A percentile compares a stretch with the other conserved stretches of the same genome.
Evolutionary conservation across 2,888 invertebrate species (phyloP).

Genomic region (Ommatoiulus sabulosus): DNA sequence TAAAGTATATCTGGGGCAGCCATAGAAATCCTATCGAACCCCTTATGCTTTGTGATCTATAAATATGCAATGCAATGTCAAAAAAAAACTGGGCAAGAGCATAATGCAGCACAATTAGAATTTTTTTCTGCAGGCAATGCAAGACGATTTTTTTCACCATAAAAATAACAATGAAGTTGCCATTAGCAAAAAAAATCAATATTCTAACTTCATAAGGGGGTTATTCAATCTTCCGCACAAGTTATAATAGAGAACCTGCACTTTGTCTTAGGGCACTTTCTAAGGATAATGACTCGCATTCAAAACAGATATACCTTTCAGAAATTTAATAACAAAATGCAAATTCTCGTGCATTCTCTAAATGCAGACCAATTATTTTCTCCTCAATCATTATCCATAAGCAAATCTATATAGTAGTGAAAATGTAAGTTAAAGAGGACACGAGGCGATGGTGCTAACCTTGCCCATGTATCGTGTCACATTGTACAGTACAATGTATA

Average conservation of each 20-base stretch:
- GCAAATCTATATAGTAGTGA: background rate
- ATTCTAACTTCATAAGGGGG: background rate
- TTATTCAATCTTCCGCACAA: background rate
- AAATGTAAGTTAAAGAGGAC: background rate
- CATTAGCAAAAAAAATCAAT: slow-evolving; percentile 25
- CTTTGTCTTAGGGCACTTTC: background rate
- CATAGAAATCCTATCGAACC: too few relatives aligned
- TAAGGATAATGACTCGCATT: slow-evolving; percentile 1
- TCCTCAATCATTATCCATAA: background rate
- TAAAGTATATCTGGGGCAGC: too few relatives aligned
- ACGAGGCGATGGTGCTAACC: background rate
- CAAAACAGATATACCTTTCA: slow-evolving; percentile 2
- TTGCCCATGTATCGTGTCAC: background rate
- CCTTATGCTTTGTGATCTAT: too few relatives aligned
- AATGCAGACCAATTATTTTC: background rate
- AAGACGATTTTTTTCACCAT: background rate
- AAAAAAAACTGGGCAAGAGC: background rate
- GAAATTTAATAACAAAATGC: background rate
- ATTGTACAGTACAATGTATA: background rate
- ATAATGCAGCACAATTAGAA: background rate
- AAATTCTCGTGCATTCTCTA: background rate
- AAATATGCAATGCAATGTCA: too few relatives aligned
- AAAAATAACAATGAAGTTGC: slow-evolving; percentile 23
- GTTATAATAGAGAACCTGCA: background rate
- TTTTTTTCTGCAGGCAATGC: background rate